These are phyloP conservation scores for Listrodromus nycthemerus DNA, from an alignment of 2,888 invertebrate species.

Conservation along the genomic window DNA sequence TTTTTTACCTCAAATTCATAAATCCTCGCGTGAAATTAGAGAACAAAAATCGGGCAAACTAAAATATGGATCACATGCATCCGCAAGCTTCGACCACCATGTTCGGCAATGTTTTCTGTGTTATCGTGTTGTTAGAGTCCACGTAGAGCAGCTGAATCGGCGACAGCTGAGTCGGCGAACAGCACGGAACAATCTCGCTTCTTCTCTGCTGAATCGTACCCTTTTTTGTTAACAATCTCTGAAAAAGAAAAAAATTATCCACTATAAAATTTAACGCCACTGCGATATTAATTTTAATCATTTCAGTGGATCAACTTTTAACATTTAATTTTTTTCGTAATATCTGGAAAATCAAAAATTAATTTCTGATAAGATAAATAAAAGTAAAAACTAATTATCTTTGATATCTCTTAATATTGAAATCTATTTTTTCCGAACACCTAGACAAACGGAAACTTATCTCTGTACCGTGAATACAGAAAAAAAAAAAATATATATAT, in stretches of 20 bases:
- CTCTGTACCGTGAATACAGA: neutral
- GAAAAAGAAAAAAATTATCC: constrained; percentile 76
- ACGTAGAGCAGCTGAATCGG: constrained; percentile 92
- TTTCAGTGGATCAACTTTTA: too few relatives aligned
- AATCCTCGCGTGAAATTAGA: neutral
- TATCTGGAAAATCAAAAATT: neutral
- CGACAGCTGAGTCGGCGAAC: constrained; percentile 93
- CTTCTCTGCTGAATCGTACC: constrained; percentile 83
- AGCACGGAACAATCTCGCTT: constrained; percentile 92
- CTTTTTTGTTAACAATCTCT: constrained; percentile 89
- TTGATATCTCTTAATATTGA: too few relatives aligned
- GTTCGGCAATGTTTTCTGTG: constrained; percentile 92
- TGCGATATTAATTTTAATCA: too few relatives aligned
- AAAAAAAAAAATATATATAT: neutral
- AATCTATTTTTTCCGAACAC: too few relatives aligned
- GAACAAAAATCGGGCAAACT: neutral
- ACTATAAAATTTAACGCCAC: neutral
- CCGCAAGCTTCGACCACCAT: constrained; percentile 97
- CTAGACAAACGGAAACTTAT: neutral
- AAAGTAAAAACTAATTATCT: neutral
- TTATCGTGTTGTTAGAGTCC: constrained; percentile 92
- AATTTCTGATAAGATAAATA: neutral
- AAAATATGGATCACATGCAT: constrained; percentile 88
- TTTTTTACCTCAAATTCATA: neutral
- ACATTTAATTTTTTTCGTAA: neutral